Conservation (phyloP, 2,113 vertebrate species). For the Centropus unirufus region DNA sequence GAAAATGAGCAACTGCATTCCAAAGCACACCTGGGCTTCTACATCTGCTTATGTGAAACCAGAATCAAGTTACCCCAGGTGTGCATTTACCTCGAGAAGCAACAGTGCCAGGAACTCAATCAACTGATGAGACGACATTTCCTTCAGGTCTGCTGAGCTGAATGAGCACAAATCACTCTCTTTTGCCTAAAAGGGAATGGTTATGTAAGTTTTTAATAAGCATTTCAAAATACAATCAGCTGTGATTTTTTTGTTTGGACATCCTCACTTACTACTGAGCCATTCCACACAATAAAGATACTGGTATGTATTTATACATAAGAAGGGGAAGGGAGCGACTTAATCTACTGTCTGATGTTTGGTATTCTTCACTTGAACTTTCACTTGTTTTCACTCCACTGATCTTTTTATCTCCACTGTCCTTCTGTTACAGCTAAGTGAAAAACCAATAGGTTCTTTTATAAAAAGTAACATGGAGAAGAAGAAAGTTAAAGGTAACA, state of each 20-base stretch:
- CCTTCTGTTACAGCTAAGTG: not conserved
- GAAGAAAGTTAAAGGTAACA: not conserved
- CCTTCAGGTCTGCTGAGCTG: conserved; percentile 81
- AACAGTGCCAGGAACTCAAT: conserved; percentile 91
- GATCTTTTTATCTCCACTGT: not conserved
- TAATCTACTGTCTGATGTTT: not conserved
- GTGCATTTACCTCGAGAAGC: conserved; percentile 83
- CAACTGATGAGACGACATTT: conserved; percentile 89
- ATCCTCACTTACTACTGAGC: not conserved
- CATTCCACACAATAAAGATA: not conserved
- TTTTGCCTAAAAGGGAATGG: conserved; percentile 77
- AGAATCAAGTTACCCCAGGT: not conserved
- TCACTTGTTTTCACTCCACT: not conserved
- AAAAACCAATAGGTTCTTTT: not conserved
- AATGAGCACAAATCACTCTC: conserved; percentile 86
- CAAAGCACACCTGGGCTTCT: not conserved
- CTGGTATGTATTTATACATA: not conserved
- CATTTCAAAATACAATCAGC: not conserved
- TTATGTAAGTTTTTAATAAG: not conserved
- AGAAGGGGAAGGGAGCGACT: not conserved
- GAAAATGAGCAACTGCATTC: not conserved
- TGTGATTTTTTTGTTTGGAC: not conserved
- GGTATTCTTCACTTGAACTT: not conserved
- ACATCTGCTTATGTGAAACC: not conserved
- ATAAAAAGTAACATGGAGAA: not conserved